Conservation (phyloP, 2,888 invertebrate genomes). For the Holacanthella duospinosa region DNA sequence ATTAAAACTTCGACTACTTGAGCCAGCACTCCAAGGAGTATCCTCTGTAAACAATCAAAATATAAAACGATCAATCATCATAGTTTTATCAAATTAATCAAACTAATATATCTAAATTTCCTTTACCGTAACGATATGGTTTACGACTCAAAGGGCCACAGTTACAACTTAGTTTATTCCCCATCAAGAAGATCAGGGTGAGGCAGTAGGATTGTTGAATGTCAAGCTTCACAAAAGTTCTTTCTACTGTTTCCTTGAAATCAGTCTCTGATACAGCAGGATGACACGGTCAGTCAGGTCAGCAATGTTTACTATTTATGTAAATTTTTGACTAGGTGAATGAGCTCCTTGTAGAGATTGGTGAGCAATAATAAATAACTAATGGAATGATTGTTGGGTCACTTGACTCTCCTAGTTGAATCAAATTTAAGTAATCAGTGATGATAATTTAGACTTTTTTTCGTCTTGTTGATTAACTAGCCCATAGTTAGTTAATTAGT, state of each 20-base stretch:
- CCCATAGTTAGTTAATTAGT: not conserved
- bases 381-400: too few species aligned
- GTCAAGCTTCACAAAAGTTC: not conserved
- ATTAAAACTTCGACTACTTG: conserved; percentile 57
- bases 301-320: not conserved
- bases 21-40: conserved; percentile 62
- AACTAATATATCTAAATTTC: not conserved
- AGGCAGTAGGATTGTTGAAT: not conserved
- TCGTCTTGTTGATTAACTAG: not conserved
- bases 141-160: conserved; percentile 94
- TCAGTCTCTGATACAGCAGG: too few species aligned
- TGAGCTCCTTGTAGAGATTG: too few species aligned
- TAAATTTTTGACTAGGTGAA: too few species aligned
- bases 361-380: too few species aligned
- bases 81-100: too few species aligned
- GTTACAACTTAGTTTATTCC: conserved; percentile 93
- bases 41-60: conserved; percentile 48
- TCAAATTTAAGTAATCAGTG: not conserved
- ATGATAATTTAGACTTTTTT: not conserved
- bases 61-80: not conserved
- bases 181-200: conserved; percentile 51
- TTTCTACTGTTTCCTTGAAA: not conserved
- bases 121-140: conserved; percentile 76
- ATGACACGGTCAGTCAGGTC: not conserved
- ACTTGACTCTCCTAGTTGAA: not conserved